Base-by-base conservation (phyloP, 2,888 invertebrate genomes). In the Brachylomia viminalis region DNA sequence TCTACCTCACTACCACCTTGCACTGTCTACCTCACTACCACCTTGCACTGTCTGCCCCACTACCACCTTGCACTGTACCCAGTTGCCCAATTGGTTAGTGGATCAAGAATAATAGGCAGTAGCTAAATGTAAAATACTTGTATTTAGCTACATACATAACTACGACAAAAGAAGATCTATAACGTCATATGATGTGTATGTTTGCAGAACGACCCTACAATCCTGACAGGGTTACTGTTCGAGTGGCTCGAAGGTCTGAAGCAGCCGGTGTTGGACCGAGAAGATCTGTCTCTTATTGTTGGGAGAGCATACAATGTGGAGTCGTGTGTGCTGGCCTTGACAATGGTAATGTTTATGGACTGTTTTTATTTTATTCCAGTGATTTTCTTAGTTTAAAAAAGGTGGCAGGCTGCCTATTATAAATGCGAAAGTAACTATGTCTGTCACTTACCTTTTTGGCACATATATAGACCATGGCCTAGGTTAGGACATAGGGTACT, bases 181-280 rank as follows among this genome's bases (percentile, higher is more conserved):
- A 42, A 42, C 42, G 42, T 42, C 42, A 10, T 27, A 30, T 30
- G 5, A 38, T 7, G 38, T 38, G 38, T 2, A 17, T 68, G 0
- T 69, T 79, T 75, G 0, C 91, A 97, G 96, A 94, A 94, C 67
- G 96, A 96, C 72, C 95, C 98, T 4, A 93, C 95, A 17, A 95
- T 98, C 30, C 92, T 98, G 58, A 95, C 97, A 0, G 97, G 97
- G 1, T 92, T 98, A 8, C 93, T 98, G 56, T 98, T 97, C 92
- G 97, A 98, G 85, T 98, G 98, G 98, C 92, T 98, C 72, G 98
- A 98, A 90, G 97, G 97, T 33, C 93, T 98, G 65, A 98, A 98
- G 95, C 96, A 96, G 73, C 98, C 98, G 0, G 94, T 98, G 49
- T 91, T 98, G 30, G 97, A 97, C 82, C 94, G 97, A 42, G 97